Evolutionary conservation across 2,888 invertebrate genomes (phyloP).

Genomic region (Caprella mutica): DNA sequence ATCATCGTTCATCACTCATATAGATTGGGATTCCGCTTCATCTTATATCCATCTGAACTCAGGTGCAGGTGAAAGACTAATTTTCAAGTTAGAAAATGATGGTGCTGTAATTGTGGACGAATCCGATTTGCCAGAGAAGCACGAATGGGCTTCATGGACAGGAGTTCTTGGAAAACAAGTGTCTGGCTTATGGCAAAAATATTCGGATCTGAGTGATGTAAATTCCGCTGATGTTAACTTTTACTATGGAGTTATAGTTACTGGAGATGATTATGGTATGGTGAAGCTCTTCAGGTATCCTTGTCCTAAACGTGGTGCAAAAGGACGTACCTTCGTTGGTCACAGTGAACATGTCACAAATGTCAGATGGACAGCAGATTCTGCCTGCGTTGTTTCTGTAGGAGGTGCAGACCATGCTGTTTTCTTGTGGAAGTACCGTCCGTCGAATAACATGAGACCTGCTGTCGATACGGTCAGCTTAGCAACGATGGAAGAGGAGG

Average conservation of each 20-base stretch:
- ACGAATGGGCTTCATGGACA: slow-evolving; percentile 42
- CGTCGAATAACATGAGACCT: not conserved
- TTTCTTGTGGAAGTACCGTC: slow-evolving; percentile 42
- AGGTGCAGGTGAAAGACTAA: slow-evolving; percentile 41
- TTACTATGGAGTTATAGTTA: slow-evolving; percentile 40
- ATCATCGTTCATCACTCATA: slow-evolving; percentile 43
- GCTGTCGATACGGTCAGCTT: not conserved
- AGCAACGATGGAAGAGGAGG: slow-evolving; percentile 1
- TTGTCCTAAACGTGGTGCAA: slow-evolving; percentile 39
- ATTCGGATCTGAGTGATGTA: slow-evolving; percentile 43
- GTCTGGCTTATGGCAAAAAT: slow-evolving; percentile 43
- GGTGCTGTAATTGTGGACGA: not conserved
- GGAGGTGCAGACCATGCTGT: slow-evolving; percentile 44
- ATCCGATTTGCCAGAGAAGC: not conserved
- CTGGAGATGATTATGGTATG: slow-evolving; percentile 44
- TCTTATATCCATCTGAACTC: slow-evolving; percentile 42
- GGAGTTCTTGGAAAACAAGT: slow-evolving; percentile 40
- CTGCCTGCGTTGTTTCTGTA: slow-evolving; percentile 40
- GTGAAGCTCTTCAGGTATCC: slow-evolving; percentile 44
- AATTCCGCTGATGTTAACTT: slow-evolving; percentile 40
- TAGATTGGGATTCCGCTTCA: slow-evolving; percentile 44
- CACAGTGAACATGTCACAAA: slow-evolving; percentile 44
- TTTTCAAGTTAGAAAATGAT: slow-evolving; percentile 41
- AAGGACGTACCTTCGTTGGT: slow-evolving; percentile 42
- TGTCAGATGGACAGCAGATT: slow-evolving; percentile 41